Percentiles rank a stretch among this genome's conserved stretches.
Conservation (phyloP, 2,888 invertebrate species). For the Cordylochernes scorpioides region DNA sequence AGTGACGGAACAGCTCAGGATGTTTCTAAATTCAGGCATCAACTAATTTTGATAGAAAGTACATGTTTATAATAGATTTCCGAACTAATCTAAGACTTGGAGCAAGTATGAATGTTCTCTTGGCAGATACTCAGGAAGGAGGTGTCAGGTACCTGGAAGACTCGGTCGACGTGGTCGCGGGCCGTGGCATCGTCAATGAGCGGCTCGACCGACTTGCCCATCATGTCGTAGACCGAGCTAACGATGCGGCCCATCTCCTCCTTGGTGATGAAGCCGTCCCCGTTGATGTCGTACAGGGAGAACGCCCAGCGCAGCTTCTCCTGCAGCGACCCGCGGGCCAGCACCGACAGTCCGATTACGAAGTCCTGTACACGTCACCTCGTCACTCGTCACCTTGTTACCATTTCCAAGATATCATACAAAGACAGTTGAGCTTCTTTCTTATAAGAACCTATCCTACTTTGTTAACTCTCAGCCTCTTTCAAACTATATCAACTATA, state of each 20-base stretch:
- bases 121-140: too few relatives aligned
- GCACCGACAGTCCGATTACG: conserved; percentile 27
- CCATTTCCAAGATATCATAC: too few relatives aligned
- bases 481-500: too few relatives aligned
- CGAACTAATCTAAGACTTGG: too few relatives aligned
- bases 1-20: too few relatives aligned
- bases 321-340: conserved; percentile 25
- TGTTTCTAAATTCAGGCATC: too few relatives aligned
- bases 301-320: conserved; percentile 31
- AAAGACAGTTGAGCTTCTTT: too few relatives aligned
- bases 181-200: conserved; percentile 25
- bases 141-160: conserved; percentile 27
- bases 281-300: conserved; percentile 27
- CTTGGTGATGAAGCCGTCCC: conserved; percentile 26
- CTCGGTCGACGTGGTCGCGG: conserved; percentile 25
- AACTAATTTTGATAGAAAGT: too few relatives aligned
- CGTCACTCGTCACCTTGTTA: too few relatives aligned
- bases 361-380: conserved; percentile 25
- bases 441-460: too few relatives aligned
- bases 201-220: conserved; percentile 50
- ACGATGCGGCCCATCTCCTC: conserved; percentile 27
- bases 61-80: too few relatives aligned
- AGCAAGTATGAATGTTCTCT: not conserved
- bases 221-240: conserved; percentile 27
- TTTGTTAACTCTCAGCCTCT: too few relatives aligned